These are phyloP conservation scores for Irena cyanogastra DNA, from an alignment of 2,113 vertebrate genomes.

Conservation along the genomic window DNA sequence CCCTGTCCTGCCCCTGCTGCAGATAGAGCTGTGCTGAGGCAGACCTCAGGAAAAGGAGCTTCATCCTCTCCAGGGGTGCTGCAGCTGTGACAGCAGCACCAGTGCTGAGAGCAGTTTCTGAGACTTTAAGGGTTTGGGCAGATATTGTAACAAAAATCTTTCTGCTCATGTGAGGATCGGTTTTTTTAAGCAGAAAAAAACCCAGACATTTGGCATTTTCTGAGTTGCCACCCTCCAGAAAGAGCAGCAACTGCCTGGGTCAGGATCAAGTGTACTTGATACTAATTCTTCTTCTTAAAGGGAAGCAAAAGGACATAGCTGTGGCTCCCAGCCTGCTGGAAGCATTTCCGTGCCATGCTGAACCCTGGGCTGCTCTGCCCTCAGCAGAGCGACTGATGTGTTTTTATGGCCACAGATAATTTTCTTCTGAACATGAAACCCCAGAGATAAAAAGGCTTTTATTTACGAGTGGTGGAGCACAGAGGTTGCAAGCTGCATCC, in stretches of 20 bases:
- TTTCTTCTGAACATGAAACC: not conserved
- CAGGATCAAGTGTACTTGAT: not conserved
- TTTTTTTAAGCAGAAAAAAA: not conserved
- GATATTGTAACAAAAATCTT: not conserved
- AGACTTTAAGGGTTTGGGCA: not conserved
- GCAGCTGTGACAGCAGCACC: not conserved
- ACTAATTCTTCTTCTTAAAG: too few species aligned
- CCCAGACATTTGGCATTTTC: not conserved
- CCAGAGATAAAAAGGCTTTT: not conserved
- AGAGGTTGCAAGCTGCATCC: not conserved
- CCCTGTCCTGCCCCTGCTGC: not conserved
- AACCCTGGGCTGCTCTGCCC: not conserved
- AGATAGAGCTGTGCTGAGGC: not conserved
- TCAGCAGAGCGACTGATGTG: not conserved
- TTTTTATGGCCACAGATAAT: not conserved
- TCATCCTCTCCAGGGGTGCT: not conserved
- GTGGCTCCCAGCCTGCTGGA: not conserved
- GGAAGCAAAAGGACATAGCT: not conserved
- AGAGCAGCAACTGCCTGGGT: not conserved
- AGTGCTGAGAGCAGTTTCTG: not conserved
- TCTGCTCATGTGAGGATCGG: accelerated
- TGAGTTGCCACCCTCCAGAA: not conserved
- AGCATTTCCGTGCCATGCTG: not conserved
- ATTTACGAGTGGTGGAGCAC: not conserved
- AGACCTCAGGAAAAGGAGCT: not conserved